Evolutionary conservation across 2,888 invertebrate genomes (phyloP).

Genomic region (Hecatera dysodea): DNA sequence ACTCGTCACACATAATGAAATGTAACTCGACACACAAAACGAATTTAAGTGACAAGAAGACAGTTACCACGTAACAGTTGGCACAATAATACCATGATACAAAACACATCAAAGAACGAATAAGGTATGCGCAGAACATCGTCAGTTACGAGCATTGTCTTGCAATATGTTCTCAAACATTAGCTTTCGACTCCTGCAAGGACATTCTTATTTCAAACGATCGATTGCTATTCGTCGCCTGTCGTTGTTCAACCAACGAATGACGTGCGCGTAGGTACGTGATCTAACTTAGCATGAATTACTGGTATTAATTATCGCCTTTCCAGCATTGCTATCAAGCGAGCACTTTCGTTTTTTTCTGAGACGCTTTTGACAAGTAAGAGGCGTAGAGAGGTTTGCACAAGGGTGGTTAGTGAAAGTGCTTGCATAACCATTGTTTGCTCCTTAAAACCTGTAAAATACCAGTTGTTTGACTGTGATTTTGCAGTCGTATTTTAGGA

Average conservation of each 20-base stretch:
- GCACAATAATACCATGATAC: conserved; percentile 63
- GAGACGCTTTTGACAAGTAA: conserved; percentile 73
- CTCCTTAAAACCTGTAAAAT: conserved; percentile 66
- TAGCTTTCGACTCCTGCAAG: conserved; percentile 80
- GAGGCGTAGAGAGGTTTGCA: conserved; percentile 72
- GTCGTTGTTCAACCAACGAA: conserved; percentile 65
- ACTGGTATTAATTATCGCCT: conserved; percentile 80
- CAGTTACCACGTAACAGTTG: conserved; percentile 67
- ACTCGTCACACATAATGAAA: conserved; percentile 45
- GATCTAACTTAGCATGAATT: conserved; percentile 70
- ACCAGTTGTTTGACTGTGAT: conserved; percentile 35
- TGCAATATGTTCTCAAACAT: conserved; percentile 80
- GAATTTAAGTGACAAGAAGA: conserved; percentile 51
- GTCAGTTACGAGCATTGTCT: conserved; percentile 78
- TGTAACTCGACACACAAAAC: conserved; percentile 54
- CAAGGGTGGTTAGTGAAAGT: conserved; percentile 76
- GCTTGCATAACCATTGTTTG: conserved; percentile 72
- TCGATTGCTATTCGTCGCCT: conserved; percentile 72
- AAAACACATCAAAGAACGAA: conserved; percentile 65
- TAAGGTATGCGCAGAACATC: conserved; percentile 80
- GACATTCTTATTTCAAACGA: conserved; percentile 77
- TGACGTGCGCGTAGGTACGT: conserved; percentile 62
- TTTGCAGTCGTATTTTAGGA: conserved; percentile 28
- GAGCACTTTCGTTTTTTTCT: conserved; percentile 77
- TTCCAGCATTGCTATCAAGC: conserved; percentile 70